These are phyloP conservation scores for Phallusia fumigata DNA, from an alignment of 23 tunicate genomes.

Conservation along the genomic window DNA sequence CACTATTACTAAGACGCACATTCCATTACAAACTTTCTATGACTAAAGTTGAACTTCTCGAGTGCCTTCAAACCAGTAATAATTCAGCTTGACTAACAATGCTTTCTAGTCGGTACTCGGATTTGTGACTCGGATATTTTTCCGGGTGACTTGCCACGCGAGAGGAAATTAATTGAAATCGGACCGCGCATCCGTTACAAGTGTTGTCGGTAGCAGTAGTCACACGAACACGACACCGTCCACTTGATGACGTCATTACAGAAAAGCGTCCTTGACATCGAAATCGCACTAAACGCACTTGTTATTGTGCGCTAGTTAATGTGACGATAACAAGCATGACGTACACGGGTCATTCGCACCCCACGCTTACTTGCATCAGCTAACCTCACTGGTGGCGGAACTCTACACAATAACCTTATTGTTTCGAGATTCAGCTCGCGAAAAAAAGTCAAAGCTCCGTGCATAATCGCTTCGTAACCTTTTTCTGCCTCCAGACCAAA, in stretches of 20 bases:
- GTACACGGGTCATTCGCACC: not conserved
- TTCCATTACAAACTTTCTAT: too few species aligned
- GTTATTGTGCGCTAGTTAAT: not conserved
- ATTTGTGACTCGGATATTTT: not conserved
- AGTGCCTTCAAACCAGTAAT: too few species aligned
- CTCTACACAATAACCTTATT: conserved; percentile 4
- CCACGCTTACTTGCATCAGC: not conserved
- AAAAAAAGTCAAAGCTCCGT: not conserved
- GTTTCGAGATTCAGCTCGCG: not conserved
- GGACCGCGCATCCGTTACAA: not conserved
- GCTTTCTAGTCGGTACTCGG: too few species aligned
- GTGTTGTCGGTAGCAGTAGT: not conserved
- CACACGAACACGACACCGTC: not conserved
- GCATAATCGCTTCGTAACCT: not conserved
- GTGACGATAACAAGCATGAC: not conserved
- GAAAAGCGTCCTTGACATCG: not conserved
- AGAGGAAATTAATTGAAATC: conserved; percentile 11
- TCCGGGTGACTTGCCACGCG: not conserved
- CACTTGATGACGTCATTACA: not conserved
- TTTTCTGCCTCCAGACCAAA: not conserved
- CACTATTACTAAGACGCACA: too few species aligned
- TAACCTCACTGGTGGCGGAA: not conserved
- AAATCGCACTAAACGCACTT: not conserved
- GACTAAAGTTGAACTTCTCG: too few species aligned
- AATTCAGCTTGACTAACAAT: too few species aligned